These are phyloP conservation scores for Chloebia gouldiae DNA, from an alignment of 2,113 vertebrate species.

Conservation along the genomic window DNA sequence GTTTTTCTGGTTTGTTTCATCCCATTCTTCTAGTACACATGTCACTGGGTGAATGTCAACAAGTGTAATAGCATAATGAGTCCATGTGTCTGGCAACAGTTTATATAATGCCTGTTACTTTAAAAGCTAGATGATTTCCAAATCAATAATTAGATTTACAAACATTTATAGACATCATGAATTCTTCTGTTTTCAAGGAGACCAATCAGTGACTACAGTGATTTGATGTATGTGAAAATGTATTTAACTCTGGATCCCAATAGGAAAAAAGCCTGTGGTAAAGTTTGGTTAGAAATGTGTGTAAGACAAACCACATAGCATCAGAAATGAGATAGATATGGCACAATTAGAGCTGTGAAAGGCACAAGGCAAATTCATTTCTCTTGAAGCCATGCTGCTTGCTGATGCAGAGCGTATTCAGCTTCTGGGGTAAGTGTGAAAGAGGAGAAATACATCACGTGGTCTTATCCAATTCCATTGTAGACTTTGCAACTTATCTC, in stretches of 20 bases:
- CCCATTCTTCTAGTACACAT: not conserved
- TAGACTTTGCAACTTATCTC: constrained; percentile 54
- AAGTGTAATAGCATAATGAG: not conserved
- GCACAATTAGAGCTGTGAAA: not conserved
- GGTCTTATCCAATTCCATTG: constrained; percentile 15
- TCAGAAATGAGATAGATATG: not conserved
- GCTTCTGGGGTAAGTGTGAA: not conserved
- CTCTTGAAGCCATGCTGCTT: not conserved
- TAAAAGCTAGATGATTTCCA: not conserved
- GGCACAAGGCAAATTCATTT: not conserved
- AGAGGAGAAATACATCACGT: not conserved
- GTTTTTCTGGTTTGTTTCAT: constrained; percentile 13
- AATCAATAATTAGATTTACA: not conserved
- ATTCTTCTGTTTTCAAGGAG: not conserved
- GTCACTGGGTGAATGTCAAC: not conserved
- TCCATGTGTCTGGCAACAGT: not conserved
- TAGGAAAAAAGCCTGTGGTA: not conserved
- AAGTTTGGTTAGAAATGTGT: not conserved
- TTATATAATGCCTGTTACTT: not conserved
- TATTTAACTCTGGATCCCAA: constrained; percentile 18
- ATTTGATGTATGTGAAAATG: not conserved
- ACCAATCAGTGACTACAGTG: not conserved
- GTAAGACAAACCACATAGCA: not conserved
- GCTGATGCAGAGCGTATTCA: not conserved
- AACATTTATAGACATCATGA: not conserved